Conservation (phyloP, 2,113 vertebrate species). For the Stictonetta naevosa region DNA sequence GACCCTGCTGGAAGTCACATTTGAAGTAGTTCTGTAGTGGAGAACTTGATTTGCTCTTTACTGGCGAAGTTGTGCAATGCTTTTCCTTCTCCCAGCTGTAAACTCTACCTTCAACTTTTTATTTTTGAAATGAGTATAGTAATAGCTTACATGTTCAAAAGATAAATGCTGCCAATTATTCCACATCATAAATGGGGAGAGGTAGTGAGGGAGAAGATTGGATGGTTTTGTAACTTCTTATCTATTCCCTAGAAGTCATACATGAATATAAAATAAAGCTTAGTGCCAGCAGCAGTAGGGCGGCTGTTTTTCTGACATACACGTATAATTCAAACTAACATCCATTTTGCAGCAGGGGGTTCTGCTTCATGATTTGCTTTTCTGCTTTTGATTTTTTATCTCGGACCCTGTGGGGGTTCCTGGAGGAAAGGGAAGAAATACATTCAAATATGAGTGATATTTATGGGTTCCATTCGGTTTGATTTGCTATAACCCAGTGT, state of each 20-base stretch:
- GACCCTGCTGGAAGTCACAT: not conserved
- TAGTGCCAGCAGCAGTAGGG: not conserved
- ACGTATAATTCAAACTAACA: not conserved
- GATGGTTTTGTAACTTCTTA: not conserved
- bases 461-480: not conserved
- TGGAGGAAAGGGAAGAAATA: not conserved
- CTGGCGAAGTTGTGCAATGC: not conserved
- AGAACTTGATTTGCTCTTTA: not conserved
- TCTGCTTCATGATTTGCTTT: not conserved
- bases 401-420: not conserved
- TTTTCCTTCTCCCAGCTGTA: not conserved
- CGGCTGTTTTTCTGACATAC: not conserved
- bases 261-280: not conserved
- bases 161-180: slow-evolving; percentile 24
- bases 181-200: not conserved
- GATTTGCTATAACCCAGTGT: not conserved
- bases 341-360: not conserved
- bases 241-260: not conserved
- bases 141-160: not conserved
- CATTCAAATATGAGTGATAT: not conserved
- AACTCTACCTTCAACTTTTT: not conserved
- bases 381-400: slow-evolving; percentile 6
- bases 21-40: not conserved
- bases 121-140: not conserved
- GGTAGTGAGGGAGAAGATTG: not conserved